These are phyloP conservation scores for Epicauta chinensis DNA, from an alignment of 1,140 invertebrate species.

Conservation along the genomic window DNA sequence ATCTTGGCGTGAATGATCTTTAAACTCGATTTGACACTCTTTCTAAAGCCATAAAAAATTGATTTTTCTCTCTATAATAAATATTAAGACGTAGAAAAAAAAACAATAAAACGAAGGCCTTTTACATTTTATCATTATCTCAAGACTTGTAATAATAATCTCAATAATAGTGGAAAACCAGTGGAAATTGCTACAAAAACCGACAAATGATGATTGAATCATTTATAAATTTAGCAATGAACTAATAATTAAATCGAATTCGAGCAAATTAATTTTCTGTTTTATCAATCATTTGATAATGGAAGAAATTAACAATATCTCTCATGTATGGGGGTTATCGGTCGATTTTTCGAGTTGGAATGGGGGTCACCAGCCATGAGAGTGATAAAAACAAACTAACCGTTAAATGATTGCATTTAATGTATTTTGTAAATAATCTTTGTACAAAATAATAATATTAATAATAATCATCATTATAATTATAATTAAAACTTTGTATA, in stretches of 20 bases:
- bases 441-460: constrained; percentile 7
- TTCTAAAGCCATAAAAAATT: too few relatives aligned
- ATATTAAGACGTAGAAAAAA: neutral
- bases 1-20: too few relatives aligned
- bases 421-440: constrained; percentile 18
- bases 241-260: neutral
- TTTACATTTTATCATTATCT: neutral
- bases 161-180: too few relatives aligned
- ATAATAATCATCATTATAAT: neutral
- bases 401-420: constrained; percentile 17
- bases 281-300: neutral
- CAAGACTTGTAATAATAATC: neutral
- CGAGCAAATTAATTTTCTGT: neutral
- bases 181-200: too few relatives aligned
- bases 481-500: constrained; percentile 3
- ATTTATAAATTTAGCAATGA: neutral
- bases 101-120: neutral
- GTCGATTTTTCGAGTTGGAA: neutral
- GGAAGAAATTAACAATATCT: neutral
- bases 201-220: neutral
- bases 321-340: constrained; percentile 4
- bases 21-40: too few relatives aligned
- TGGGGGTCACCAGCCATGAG: constrained; percentile 7
- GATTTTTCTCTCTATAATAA: too few relatives aligned
- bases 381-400: constrained; percentile 17